A percentile compares a stretch with the other conserved stretches of the same genome.
These are phyloP conservation scores for Lamprologus tigripictilis DNA, from an alignment of 2,113 vertebrate species.

Conservation along the genomic window DNA sequence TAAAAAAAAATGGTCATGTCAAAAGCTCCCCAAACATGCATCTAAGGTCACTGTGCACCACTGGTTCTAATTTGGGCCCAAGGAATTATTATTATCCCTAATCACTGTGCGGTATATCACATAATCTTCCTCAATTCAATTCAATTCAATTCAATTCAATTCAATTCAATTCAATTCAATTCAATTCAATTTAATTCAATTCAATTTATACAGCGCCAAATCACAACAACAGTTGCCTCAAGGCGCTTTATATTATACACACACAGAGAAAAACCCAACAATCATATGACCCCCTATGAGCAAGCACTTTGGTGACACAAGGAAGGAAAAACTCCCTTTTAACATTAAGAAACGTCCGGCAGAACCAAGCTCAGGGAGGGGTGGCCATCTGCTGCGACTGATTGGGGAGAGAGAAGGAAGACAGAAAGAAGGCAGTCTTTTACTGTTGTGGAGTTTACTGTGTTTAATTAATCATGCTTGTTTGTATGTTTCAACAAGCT, in stretches of 20 bases:
- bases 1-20: neutral
- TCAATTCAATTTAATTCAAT: neutral
- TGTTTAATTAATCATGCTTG: neutral
- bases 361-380: neutral
- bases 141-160: too few relatives aligned
- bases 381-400: neutral
- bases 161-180: too few relatives aligned
- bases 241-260: neutral
- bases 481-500: neutral
- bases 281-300: neutral
- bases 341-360: neutral
- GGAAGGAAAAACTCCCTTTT: neutral
- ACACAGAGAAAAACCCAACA: neutral
- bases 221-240: neutral
- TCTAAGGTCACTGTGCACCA: neutral
- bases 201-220: neutral
- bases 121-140: neutral
- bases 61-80: neutral
- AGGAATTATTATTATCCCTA: neutral
- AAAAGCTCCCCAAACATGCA: neutral
- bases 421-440: neutral
- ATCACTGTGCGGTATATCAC: neutral
- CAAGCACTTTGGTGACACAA: neutral
- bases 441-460: neutral
- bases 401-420: neutral